Evolutionary conservation across 2,113 vertebrate genomes (phyloP).

Genomic region (Spizaetus ornatus): DNA sequence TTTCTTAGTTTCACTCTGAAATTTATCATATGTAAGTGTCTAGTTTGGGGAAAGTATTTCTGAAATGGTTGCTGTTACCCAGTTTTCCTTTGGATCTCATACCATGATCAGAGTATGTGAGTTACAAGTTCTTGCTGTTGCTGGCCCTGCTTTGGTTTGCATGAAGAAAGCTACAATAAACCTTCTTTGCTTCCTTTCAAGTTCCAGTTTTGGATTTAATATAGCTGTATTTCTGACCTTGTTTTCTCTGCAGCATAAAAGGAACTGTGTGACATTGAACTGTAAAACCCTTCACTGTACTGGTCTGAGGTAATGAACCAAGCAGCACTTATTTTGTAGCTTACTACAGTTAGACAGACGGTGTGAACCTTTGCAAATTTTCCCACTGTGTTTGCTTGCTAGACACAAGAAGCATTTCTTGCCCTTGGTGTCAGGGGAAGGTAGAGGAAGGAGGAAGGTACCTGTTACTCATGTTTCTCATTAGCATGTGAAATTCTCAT

Average conservation of each 20-base stretch:
- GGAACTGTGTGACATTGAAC: background rate
- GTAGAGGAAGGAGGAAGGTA: background rate
- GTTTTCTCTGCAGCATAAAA: background rate
- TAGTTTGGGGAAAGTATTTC: background rate
- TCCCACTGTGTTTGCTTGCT: background rate
- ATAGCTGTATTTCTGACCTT: background rate
- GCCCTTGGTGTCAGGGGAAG: background rate
- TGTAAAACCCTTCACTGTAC: background rate
- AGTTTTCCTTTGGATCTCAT: background rate
- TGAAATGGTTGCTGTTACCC: background rate
- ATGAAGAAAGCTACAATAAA: conserved; percentile 48
- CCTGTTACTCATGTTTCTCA: background rate
- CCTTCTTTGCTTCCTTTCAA: background rate
- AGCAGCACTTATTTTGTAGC: background rate
- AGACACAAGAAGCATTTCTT: background rate
- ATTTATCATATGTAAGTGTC: background rate
- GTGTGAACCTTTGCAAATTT: background rate
- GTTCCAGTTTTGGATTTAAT: background rate
- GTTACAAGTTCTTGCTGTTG: background rate
- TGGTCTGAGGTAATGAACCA: background rate
- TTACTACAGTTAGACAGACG: background rate
- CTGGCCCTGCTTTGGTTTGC: background rate
- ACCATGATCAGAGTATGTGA: background rate
- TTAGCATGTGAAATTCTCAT: background rate
- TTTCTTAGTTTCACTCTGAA: background rate